These are phyloP conservation scores for Arctopsyche grandis DNA, from an alignment of 1,140 invertebrate species.

Conservation along the genomic window DNA sequence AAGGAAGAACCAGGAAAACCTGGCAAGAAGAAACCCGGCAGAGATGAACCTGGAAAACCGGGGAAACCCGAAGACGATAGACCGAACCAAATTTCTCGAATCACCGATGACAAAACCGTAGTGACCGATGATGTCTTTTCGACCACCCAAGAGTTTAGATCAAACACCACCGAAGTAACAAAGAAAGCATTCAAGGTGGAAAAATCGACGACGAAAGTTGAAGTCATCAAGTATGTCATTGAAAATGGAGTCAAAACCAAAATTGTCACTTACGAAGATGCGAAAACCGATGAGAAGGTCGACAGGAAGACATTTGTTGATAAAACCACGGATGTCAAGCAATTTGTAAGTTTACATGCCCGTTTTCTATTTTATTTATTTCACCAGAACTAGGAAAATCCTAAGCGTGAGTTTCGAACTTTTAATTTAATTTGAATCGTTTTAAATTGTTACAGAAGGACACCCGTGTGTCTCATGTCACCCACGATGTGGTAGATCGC, in stretches of 20 bases:
- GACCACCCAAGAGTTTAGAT: slow-evolving; percentile 56
- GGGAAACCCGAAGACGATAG: slow-evolving; percentile 43
- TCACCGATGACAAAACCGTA: slow-evolving; percentile 62
- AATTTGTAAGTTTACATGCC: slow-evolving; percentile 61
- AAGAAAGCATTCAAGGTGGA: slow-evolving; percentile 65
- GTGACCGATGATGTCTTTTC: slow-evolving; percentile 42
- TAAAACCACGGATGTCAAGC: slow-evolving; percentile 65
- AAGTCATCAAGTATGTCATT: slow-evolving; percentile 65
- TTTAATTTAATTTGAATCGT: background rate
- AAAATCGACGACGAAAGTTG: slow-evolving; percentile 64
- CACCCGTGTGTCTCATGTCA: slow-evolving; percentile 63
- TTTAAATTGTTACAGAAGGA: slow-evolving; percentile 59
- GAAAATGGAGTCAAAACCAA: slow-evolving; percentile 66
- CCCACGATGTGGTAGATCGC: slow-evolving; percentile 62
- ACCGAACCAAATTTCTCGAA: slow-evolving; percentile 53
- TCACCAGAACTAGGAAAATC: background rate
- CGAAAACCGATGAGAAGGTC: slow-evolving; percentile 65
- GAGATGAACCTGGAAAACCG: slow-evolving; percentile 16
- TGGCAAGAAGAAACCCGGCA: slow-evolving; percentile 5
- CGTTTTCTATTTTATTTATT: background rate
- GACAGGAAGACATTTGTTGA: slow-evolving; percentile 66
- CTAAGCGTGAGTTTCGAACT: background rate
- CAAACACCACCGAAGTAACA: slow-evolving; percentile 60
- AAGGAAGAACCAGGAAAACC: background rate
- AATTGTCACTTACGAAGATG: slow-evolving; percentile 65